phyloP scores from a whole-genome alignment of 2,113 vertebrate genomes.

The Vulpes ferrilata region DNA sequence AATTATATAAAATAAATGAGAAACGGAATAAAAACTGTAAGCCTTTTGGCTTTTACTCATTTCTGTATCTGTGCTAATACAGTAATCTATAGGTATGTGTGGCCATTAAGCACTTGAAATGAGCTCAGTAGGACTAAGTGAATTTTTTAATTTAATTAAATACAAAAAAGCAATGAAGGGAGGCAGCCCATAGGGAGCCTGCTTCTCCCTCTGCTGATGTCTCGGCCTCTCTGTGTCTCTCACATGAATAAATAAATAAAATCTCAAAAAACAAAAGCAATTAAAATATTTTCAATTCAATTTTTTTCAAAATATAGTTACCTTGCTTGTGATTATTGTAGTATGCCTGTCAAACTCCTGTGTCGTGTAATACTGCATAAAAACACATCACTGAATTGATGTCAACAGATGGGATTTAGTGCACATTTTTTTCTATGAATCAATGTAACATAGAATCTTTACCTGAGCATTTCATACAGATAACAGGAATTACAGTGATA shows the following conservation, averaged over 20 bases:
- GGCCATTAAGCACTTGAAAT: not conserved
- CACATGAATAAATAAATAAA: no score
- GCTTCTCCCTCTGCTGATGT: no score
- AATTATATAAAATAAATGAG: not conserved
- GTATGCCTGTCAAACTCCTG: not conserved
- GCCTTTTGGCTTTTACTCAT: not conserved
- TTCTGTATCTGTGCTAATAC: not conserved
- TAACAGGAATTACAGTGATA: not conserved
- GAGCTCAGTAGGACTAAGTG: not conserved
- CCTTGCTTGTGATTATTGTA: not conserved
- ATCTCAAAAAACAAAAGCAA: not conserved
- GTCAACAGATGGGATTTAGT: not conserved
- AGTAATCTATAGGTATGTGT: not conserved
- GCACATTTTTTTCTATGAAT: slow-evolving; percentile 2
- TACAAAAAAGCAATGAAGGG: not conserved
- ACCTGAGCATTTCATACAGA: slow-evolving; percentile 35
- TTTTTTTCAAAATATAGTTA: not conserved
- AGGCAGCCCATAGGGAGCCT: no score
- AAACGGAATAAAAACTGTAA: slow-evolving; percentile 33
- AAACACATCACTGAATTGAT: not conserved
- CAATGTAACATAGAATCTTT: not conserved
- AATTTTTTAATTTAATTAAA: slow-evolving; percentile 2
- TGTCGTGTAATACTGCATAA: not conserved
- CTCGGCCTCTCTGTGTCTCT: no score
- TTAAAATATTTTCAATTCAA: not conserved